Percentiles rank a stretch among this genome's conserved stretches.
Evolutionary conservation across 1,140 invertebrate species (phyloP).

Genomic region (Pogonomyrmex californicus): DNA sequence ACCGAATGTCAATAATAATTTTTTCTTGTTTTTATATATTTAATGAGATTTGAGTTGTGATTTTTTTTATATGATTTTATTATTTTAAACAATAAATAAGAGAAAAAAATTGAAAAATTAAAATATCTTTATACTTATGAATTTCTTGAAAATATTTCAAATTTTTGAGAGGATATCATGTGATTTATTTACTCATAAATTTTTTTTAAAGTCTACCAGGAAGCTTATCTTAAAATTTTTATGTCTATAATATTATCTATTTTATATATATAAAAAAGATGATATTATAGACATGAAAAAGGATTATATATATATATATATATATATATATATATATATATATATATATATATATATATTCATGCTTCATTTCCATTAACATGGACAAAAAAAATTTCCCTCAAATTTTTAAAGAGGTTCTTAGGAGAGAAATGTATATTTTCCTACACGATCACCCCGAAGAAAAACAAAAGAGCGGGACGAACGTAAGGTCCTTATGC

Average conservation of each 20-base stretch:
- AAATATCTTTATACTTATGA: not conserved
- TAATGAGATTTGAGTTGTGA: not conserved
- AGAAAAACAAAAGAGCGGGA: not conserved
- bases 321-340: not conserved
- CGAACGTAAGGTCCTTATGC: slow-evolving; percentile 21
- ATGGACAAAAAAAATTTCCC: not conserved
- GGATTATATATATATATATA: not conserved
- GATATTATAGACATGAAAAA: too few species aligned
- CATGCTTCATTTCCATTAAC: not conserved
- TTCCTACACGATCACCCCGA: slow-evolving; percentile 26
- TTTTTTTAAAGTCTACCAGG: not conserved
- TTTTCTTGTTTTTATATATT: not conserved
- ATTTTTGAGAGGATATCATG: not conserved
- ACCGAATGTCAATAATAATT: not conserved
- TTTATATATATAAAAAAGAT: not conserved
- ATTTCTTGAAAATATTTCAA: not conserved
- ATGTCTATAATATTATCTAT: not conserved
- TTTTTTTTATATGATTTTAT: not conserved
- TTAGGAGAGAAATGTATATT: slow-evolving; percentile 54
- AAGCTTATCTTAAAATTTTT: not conserved
- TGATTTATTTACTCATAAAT: not conserved
- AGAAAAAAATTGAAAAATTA: not conserved
- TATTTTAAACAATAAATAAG: not conserved
- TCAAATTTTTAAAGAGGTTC: slow-evolving; percentile 26
- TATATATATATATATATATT: not conserved